Evolutionary conservation across 2,888 invertebrate genomes (phyloP).

Genomic region (Sphaeridia pumilis): DNA sequence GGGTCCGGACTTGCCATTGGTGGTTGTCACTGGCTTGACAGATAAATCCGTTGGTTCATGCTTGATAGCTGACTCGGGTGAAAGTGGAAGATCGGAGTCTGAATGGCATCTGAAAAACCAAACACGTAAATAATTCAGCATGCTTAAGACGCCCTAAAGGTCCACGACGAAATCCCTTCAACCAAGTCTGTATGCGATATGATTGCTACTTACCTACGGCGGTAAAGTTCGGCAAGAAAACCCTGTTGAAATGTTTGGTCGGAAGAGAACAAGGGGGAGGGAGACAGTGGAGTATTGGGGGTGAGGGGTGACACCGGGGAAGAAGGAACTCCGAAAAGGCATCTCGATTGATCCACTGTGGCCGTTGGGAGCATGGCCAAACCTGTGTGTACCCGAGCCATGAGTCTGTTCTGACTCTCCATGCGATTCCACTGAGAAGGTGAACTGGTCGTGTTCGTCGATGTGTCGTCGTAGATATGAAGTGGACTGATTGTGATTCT

Average conservation of each 20-base stretch:
- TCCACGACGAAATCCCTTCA: no score
- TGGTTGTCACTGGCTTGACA: slow-evolving; percentile 40
- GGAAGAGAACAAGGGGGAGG: slow-evolving; percentile 43
- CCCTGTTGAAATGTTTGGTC: slow-evolving; percentile 47
- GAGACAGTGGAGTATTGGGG: slow-evolving; percentile 40
- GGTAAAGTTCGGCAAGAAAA: slow-evolving; percentile 34
- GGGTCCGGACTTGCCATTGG: slow-evolving; percentile 25
- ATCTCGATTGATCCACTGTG: slow-evolving; percentile 40
- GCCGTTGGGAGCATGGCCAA: slow-evolving; percentile 41
- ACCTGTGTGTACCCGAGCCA: slow-evolving; percentile 39
- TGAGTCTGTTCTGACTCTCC: slow-evolving; percentile 47
- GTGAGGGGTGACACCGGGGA: slow-evolving; percentile 49
- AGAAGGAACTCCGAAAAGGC: slow-evolving; percentile 41
- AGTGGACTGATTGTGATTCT: slow-evolving; percentile 36
- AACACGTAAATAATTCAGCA: background rate
- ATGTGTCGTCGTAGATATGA: slow-evolving; percentile 13
- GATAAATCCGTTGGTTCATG: slow-evolving; percentile 38
- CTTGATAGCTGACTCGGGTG: slow-evolving; percentile 38
- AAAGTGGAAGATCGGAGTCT: slow-evolving; percentile 52
- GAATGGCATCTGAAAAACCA: slow-evolving; percentile 49
- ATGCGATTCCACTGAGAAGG: slow-evolving; percentile 38
- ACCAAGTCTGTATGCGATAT: no score
- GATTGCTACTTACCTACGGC: slow-evolving; percentile 37
- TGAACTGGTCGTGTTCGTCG: slow-evolving; percentile 22
- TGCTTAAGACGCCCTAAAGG: no score